Percentiles rank a stretch among this genome's conserved stretches.
Evolutionary conservation across 1,140 invertebrate genomes (phyloP).

Genomic region (Periplaneta americana): DNA sequence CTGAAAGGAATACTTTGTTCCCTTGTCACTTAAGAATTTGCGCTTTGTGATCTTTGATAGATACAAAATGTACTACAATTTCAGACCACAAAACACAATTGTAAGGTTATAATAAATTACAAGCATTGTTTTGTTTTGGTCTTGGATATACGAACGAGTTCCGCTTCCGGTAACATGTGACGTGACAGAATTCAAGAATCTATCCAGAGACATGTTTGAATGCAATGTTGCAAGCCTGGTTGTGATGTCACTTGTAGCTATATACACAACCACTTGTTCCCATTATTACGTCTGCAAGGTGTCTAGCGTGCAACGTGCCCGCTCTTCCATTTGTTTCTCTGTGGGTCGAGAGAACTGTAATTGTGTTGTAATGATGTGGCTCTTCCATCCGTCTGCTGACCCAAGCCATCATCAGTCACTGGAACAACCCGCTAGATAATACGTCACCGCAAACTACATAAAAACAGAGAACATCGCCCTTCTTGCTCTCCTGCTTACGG

Average conservation of each 20-base stretch:
- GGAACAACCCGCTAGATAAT: not conserved
- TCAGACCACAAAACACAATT: too few relatives aligned
- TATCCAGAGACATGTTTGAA: not conserved
- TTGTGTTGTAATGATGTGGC: not conserved
- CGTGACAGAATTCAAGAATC: not conserved
- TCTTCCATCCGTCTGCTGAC: not conserved
- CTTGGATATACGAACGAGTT: too few relatives aligned
- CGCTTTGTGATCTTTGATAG: too few relatives aligned
- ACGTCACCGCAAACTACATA: not conserved
- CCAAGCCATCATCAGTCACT: not conserved
- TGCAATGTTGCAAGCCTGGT: too few relatives aligned
- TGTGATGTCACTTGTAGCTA: not conserved
- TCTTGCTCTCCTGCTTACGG: too few relatives aligned
- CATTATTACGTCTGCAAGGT: not conserved
- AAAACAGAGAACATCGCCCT: not conserved
- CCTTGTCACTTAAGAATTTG: too few relatives aligned
- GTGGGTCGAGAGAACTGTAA: not conserved
- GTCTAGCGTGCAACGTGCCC: not conserved
- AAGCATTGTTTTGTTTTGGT: too few relatives aligned
- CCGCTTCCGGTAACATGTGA: too few relatives aligned
- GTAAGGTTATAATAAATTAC: too few relatives aligned
- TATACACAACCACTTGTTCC: too few relatives aligned
- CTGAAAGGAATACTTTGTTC: too few relatives aligned
- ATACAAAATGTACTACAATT: too few relatives aligned
- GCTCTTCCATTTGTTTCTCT: not conserved